Base-by-base conservation (phyloP, 2,888 invertebrate genomes). In the Allygus modestus region DNA sequence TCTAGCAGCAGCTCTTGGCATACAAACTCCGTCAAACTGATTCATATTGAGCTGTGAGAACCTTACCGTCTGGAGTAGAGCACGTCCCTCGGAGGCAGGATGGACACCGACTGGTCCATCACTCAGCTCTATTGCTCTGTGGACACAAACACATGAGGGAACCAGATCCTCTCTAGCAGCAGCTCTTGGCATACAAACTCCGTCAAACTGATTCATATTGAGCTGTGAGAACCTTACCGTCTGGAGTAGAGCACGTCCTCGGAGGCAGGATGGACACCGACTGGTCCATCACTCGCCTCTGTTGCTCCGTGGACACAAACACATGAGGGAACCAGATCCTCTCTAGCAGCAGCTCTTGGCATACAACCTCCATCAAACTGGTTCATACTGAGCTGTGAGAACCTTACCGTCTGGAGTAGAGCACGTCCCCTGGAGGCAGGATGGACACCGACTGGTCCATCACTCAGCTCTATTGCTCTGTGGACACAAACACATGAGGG, bases 241-340 rank as follows among this genome's bases (percentile, higher is more conserved):
- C 12, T 46, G 15, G 46, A 9, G 46, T 46, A 46, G 46, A 46
- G 12, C 7, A 46, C 46, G 12, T 46, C 46, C 2, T 12, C 46
- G 12, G 46, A 7, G 46, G 96, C 65, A 94, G 94, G 86, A 97
- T 94, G 20, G 96, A 95, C 75, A 97, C 94, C 9, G 96, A 92
- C 41, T 96, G 93, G 89, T 97, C 96, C 93, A 96, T 94, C 51
- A 96, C 93, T 75, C 94, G 93, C 0, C 96, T 95, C 51, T 93
- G 84, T n/a, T 86, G 86, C 89, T 97, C 97, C 89, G 96, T 97
- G 41, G 95, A 93, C 89, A 97, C 93, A 88, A 95, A 95, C 26
- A 97, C 92, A 88, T 96, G 96, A 0, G 97, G 97, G 17, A 95
- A 94, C 97, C 97, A 97, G 83, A 97, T 93, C 79, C 94, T 91